Evolutionary conservation across 2,888 invertebrate genomes (phyloP).

Genomic region (Holacanthella duospinosa): DNA sequence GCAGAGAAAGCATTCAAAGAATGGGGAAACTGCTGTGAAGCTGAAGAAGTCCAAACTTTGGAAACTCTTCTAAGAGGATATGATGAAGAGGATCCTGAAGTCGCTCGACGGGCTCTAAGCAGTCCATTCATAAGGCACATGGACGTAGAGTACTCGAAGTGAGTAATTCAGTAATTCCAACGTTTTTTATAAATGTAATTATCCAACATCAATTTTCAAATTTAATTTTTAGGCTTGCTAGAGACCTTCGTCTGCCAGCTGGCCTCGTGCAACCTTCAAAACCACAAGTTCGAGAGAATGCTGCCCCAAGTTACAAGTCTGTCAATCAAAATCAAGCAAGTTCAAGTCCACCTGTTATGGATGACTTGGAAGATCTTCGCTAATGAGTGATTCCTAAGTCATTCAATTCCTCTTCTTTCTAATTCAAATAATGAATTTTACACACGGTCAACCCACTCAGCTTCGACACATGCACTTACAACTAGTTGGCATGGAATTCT

Average conservation of each 20-base stretch:
- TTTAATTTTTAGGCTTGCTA: constrained; percentile 48
- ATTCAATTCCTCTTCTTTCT: neutral
- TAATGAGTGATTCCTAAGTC: constrained; percentile 16
- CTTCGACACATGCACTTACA: too few species aligned
- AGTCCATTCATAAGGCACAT: constrained; percentile 80
- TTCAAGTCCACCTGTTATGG: constrained; percentile 5
- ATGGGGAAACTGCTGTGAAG: constrained; percentile 79
- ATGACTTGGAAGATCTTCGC: constrained; percentile 31
- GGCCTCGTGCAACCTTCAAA: constrained; percentile 43
- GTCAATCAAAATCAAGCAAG: constrained; percentile 22
- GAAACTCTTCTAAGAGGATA: constrained; percentile 67
- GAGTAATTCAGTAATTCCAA: constrained; percentile 2
- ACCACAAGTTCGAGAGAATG: constrained; percentile 54
- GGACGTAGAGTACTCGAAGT: constrained; percentile 74
- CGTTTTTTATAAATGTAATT: neutral
- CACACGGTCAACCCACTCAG: neutral
- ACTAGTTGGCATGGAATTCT: too few species aligned
- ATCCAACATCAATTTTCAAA: neutral
- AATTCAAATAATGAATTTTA: neutral
- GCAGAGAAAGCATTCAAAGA: constrained; percentile 87
- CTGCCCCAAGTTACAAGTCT: constrained; percentile 55
- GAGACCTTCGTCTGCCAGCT: constrained; percentile 57
- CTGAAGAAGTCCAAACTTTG: constrained; percentile 63
- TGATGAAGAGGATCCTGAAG: constrained; percentile 75
- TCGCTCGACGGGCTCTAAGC: constrained; percentile 51